A percentile compares a stretch with the other conserved stretches of the same genome.
Evolutionary conservation across 2,113 vertebrate genomes (phyloP).

Genomic region (Prolemur simus): DNA sequence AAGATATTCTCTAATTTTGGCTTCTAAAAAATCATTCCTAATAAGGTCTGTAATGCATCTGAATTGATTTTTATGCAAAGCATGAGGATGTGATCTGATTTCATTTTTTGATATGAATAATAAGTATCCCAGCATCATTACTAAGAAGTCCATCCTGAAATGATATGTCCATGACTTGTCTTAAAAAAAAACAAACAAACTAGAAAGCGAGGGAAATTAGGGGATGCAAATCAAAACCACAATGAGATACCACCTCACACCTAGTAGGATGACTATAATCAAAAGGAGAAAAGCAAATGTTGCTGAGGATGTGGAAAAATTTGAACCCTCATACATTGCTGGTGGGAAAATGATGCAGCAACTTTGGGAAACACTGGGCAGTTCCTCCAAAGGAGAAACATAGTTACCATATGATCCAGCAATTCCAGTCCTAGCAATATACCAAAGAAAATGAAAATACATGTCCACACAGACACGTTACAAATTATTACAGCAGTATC

Average conservation of each 20-base stretch:
- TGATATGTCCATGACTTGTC: background rate
- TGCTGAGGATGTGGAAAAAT: background rate
- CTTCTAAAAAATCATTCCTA: background rate
- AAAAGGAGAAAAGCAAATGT: background rate
- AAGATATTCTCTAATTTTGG: background rate
- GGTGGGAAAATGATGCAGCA: background rate
- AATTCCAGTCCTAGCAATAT: too few species aligned
- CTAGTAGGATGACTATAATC: background rate
- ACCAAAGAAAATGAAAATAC: background rate
- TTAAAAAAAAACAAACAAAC: background rate
- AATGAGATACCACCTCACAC: background rate
- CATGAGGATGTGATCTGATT: background rate
- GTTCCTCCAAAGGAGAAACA: too few species aligned
- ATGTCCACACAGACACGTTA: background rate
- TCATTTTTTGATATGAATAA: background rate
- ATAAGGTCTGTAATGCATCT: background rate
- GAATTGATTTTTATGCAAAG: background rate
- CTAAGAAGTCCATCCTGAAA: background rate
- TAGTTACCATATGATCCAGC: too few species aligned
- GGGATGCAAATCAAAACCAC: background rate
- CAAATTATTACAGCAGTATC: background rate
- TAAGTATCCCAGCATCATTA: background rate
- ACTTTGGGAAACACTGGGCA: background rate
- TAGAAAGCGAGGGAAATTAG: background rate
- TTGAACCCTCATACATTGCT: background rate